A percentile compares a stretch with the other conserved stretches of the same genome.
Evolutionary conservation across 2,113 vertebrate genomes (phyloP).

Genomic region (Peromyscus leucopus): DNA sequence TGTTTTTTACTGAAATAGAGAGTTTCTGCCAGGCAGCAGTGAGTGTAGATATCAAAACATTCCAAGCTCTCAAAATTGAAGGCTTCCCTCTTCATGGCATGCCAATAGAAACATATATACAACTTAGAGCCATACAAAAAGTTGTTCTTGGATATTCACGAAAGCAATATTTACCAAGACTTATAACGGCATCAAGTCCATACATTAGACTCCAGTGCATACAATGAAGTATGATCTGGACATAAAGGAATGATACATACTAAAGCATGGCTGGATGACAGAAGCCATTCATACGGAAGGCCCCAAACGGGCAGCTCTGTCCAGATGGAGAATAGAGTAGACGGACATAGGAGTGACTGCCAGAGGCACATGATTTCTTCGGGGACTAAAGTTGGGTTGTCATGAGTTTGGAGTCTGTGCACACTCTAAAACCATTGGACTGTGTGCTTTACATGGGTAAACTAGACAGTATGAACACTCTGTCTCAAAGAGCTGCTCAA

Average conservation of each 20-base stretch:
- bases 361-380: not conserved
- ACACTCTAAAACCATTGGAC: not conserved
- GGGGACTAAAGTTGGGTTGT: not conserved
- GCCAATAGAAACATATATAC: not conserved
- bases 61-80: slow-evolving; percentile 34
- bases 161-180: not conserved
- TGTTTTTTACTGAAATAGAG: slow-evolving; percentile 35
- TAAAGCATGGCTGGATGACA: not conserved
- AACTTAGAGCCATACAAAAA: not conserved
- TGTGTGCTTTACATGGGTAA: not conserved
- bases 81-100: not conserved
- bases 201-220: not conserved
- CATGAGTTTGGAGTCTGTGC: not conserved
- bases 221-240: not conserved
- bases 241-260: not conserved
- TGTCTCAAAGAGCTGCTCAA: not conserved
- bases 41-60: slow-evolving; percentile 36
- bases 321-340: not conserved
- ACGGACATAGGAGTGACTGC: no score
- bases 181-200: not conserved
- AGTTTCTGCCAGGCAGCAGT: not conserved
- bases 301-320: not conserved
- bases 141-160: not conserved
- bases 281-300: not conserved
- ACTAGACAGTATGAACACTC: not conserved